A percentile compares a stretch with the other conserved stretches of the same genome.
Evolutionary conservation across 2,888 invertebrate species (phyloP).

Genomic region (Chrysina gloriosa): DNA sequence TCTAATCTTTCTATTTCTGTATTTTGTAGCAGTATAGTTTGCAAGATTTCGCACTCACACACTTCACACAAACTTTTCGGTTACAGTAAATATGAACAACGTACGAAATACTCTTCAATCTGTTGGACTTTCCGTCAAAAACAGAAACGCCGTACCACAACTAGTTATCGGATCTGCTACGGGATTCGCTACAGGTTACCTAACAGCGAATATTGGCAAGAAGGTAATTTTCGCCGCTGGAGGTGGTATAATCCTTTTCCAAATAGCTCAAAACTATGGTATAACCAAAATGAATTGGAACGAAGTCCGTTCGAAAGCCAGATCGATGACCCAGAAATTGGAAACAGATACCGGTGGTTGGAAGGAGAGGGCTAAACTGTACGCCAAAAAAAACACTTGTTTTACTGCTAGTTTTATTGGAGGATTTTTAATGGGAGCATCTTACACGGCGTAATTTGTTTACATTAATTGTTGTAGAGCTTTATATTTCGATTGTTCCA

Average conservation of each 20-base stretch:
- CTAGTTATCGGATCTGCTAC: constrained; percentile 20
- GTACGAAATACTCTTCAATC: constrained; percentile 6
- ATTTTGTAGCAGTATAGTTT: too few species aligned
- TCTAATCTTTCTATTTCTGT: too few species aligned
- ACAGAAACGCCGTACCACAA: constrained; percentile 16
- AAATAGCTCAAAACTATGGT: constrained; percentile 87
- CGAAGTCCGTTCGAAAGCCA: constrained; percentile 79
- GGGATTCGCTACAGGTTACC: constrained; percentile 73
- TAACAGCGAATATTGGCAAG: constrained; percentile 88
- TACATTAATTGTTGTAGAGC: too few species aligned
- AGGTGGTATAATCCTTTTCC: constrained; percentile 83
- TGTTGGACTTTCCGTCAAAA: not conserved
- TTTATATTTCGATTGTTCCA: too few species aligned
- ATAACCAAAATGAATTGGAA: constrained; percentile 89
- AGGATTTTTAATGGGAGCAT: constrained; percentile 38
- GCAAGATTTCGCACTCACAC: too few species aligned
- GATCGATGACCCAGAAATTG: constrained; percentile 80
- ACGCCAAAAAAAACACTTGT: constrained; percentile 21
- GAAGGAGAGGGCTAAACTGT: constrained; percentile 56
- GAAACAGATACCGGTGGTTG: constrained; percentile 74
- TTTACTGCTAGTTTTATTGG: constrained; percentile 37
- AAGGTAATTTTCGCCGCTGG: constrained; percentile 86
- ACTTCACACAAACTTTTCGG: not conserved
- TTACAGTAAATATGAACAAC: constrained; percentile 33
- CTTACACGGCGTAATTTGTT: not conserved